Conservation (phyloP, 2,113 vertebrate species). For the Phyllopteryx taeniolatus region DNA sequence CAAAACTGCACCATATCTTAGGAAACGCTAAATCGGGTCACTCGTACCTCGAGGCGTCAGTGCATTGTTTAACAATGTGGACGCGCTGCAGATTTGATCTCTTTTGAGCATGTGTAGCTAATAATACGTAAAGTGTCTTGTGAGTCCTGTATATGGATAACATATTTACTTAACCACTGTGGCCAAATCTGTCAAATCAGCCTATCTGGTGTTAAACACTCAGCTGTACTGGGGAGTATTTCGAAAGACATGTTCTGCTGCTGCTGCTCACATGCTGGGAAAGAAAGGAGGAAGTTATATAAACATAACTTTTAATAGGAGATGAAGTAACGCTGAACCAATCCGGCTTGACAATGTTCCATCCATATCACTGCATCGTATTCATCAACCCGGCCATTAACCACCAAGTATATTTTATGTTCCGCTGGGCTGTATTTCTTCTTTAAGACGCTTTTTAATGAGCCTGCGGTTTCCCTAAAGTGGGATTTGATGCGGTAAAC, state of each 20-base stretch:
- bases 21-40: not conserved
- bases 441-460: constrained; percentile 31
- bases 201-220: constrained; percentile 29
- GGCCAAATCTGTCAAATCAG: not conserved
- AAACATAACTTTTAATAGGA: not conserved
- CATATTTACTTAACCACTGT: not conserved
- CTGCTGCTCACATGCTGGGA: constrained; percentile 18
- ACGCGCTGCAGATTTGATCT: not conserved
- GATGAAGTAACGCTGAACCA: not conserved
- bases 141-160: not conserved
- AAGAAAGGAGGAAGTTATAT: constrained; percentile 35
- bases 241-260: constrained; percentile 22
- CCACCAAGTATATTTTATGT: constrained; percentile 14
- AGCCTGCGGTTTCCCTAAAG: constrained; percentile 29
- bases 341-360: constrained; percentile 3
- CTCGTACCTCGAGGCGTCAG: too few species aligned
- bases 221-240: constrained; percentile 28
- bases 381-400: constrained; percentile 19
- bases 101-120: not conserved
- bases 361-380: not conserved
- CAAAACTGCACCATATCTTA: not conserved
- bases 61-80: not conserved
- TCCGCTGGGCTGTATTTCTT: constrained; percentile 23
- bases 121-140: not conserved
- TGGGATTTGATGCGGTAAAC: constrained; percentile 32